A percentile compares a stretch with the other conserved stretches of the same genome.
phyloP scores from a whole-genome alignment of 2,113 vertebrate genomes.

The Penelope pileata region DNA sequence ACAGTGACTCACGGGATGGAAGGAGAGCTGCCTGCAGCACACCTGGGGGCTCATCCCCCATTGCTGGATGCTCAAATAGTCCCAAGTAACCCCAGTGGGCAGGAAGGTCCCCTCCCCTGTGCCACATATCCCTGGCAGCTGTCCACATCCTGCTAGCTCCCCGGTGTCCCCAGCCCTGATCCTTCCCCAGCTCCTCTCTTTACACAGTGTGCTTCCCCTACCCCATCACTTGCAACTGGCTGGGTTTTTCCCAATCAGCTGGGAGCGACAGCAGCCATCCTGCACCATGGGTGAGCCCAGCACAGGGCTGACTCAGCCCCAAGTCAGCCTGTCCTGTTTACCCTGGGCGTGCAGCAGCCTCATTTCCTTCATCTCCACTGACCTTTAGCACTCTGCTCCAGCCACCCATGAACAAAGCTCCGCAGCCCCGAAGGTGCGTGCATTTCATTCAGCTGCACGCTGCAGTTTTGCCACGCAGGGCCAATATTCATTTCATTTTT shows the following conservation, averaged over 20 bases:
- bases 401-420: not conserved
- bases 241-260: not conserved
- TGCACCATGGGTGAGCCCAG: not conserved
- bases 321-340: not conserved
- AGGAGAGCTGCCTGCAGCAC: not conserved
- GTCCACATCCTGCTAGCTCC: not conserved
- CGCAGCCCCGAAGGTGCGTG: not conserved
- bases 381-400: not conserved
- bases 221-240: rapidly evolving
- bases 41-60: rapidly evolving
- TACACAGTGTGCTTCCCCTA: not conserved
- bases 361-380: not conserved
- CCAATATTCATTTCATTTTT: not conserved
- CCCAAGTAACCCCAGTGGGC: not conserved
- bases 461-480: rapidly evolving
- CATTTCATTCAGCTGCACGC: not conserved
- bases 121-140: not conserved
- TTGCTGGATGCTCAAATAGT: rapidly evolving
- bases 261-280: not conserved
- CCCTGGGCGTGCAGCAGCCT: constrained; percentile 1
- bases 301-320: not conserved
- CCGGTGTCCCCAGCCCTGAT: not conserved
- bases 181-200: not conserved
- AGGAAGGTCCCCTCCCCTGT: not conserved
- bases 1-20: not conserved